phyloP scores from a whole-genome alignment of 2,888 invertebrate genomes.

The Eurois occulta region DNA sequence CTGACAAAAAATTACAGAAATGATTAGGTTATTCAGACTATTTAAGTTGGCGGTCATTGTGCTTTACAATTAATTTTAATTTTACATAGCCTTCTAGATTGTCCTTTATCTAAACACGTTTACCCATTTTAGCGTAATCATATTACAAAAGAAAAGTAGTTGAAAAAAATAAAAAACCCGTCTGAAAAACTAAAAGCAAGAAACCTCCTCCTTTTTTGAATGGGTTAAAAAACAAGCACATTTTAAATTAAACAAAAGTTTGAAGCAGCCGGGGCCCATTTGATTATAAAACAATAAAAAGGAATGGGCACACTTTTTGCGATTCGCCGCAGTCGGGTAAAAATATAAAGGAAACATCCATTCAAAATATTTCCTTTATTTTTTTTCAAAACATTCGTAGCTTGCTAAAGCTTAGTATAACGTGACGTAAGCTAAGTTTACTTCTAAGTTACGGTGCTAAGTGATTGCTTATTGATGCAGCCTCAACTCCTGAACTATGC shows the following conservation, averaged over 20 bases:
- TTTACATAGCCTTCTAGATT: background rate
- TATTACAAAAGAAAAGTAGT: background rate
- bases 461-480: conserved; percentile 81
- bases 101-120: background rate
- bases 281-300: too few species aligned
- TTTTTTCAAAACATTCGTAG: background rate
- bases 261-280: too few species aligned
- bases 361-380: background rate
- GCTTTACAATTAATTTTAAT: background rate
- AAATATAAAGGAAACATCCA: background rate
- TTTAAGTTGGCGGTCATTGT: background rate
- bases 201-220: too few species aligned
- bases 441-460: conserved; percentile 74
- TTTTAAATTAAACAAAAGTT: too few species aligned
- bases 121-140: background rate
- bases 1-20: too few species aligned
- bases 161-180: too few species aligned
- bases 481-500: conserved; percentile 78
- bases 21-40: background rate
- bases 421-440: conserved; percentile 57
- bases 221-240: too few species aligned
- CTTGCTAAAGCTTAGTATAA: background rate
- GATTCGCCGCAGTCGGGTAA: too few species aligned
- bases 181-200: too few species aligned
- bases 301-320: too few species aligned